Percentiles rank a stretch among this genome's conserved stretches.
Evolutionary conservation across 2,113 vertebrate genomes (phyloP).

Genomic region (Pachyramphus minor): DNA sequence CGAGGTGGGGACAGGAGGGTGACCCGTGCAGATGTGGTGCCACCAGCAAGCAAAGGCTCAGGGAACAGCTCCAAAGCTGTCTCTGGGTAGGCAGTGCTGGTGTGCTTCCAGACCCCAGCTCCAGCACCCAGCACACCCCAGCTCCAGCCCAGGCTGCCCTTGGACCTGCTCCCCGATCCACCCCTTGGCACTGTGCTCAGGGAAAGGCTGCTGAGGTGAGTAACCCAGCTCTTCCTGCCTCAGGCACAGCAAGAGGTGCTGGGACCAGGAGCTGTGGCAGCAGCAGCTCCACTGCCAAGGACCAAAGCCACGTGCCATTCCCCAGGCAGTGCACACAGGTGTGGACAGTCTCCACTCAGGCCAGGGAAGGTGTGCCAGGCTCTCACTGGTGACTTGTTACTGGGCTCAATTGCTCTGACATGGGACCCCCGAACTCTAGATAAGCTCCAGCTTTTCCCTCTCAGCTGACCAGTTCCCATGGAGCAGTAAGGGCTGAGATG

Average conservation of each 20-base stretch:
- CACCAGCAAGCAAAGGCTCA: neutral
- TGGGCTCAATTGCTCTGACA: neutral
- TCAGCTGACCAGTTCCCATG: accelerated
- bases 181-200: accelerated
- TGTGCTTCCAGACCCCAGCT: neutral
- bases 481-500: accelerated
- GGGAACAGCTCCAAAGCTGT: accelerated
- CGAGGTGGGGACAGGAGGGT: accelerated
- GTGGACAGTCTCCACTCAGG: accelerated
- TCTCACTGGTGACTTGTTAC: neutral
- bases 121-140: neutral
- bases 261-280: accelerated
- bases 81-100: accelerated
- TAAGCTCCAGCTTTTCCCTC: neutral
- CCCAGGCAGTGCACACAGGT: neutral
- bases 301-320: neutral
- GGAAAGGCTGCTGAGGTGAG: neutral
- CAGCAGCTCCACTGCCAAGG: accelerated
- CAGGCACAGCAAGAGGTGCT: accelerated
- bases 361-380: accelerated
- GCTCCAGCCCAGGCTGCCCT: accelerated
- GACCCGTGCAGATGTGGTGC: accelerated
- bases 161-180: neutral
- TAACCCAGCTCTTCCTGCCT: too few species aligned
- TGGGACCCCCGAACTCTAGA: neutral